Evolutionary conservation across 2,113 vertebrate genomes (phyloP), one percentile per base, ranked within the genome.

Genomic region (Clupea harengus): DNA sequence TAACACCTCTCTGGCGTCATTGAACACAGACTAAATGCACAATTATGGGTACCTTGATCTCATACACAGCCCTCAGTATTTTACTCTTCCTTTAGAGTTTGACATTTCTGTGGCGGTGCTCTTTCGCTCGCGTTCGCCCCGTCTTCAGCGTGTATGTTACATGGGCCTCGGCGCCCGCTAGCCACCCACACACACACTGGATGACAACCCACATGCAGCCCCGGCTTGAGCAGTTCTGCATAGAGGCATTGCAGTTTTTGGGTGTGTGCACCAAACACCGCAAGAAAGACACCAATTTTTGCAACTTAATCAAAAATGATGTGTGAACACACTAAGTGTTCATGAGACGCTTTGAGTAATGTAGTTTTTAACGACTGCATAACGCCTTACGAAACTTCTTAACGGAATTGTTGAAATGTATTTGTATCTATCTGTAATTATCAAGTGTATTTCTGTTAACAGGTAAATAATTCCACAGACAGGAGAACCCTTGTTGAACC

Each of bases 191-290:
- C 32, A 39, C 72, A 78, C 13, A 32, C 72, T 78, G 28, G 25
- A 32, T 39, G 32, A 78, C 10, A 78, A 78, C 72, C 72, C 25
- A 78, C 72, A 78, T 2, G 32, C 25, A 78, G 72, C 3, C 72
- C 32, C 32, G 17, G 28, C 72, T 39, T 39, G 3, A 78, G 72
- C 32, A 4, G 28, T 15, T 28, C 11, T 78, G 2, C 6, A 22
- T 20, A 60, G 72, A 32, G 72, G 28, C 13, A 32, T 5, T 28
- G 18, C 72, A 17, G 72, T 39, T 32, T 78, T 28, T 78, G 72
- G 72, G 72, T 78, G 72, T 78, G 72, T 78, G 32, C 72, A 78
- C 72, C 11, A 15, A 78, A 17, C 72, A 18, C 72, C 44, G 72
- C 28, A 32, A 78, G n/a, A 72, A 15, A 32, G 64, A 72, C 64